Conservation (phyloP, 2,888 invertebrate genomes). For the Ceraclea dissimilis region DNA sequence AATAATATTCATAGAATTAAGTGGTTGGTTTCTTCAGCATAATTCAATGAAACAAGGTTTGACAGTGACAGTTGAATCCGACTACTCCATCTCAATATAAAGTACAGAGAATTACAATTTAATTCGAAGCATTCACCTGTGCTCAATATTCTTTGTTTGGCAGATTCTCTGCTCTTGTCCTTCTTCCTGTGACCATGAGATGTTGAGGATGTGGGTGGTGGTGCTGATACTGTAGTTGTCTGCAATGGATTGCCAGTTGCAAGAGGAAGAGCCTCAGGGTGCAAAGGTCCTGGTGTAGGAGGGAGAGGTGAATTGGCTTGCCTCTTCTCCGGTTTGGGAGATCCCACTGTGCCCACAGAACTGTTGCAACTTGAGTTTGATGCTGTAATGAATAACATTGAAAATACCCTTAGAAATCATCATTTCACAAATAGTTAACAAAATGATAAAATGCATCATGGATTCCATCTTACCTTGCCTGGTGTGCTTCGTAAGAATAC, state of each 20-base stretch:
- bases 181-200: conserved; percentile 13
- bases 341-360: conserved; percentile 68
- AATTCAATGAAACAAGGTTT: too few species aligned
- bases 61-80: too few species aligned
- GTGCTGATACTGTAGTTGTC: neutral
- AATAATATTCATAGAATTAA: conserved; percentile 6
- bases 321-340: conserved; percentile 83
- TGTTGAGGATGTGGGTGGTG: neutral
- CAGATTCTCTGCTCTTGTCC: conserved; percentile 12
- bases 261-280: neutral
- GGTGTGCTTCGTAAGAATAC: conserved; percentile 36
- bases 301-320: conserved; percentile 85
- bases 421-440: too few species aligned
- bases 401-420: too few species aligned
- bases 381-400: conserved; percentile 36
- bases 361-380: conserved; percentile 67
- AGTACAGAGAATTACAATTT: too few species aligned
- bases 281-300: conserved; percentile 55
- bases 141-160: conserved; percentile 43
- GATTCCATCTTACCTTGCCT: conserved; percentile 38
- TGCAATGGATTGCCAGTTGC: neutral
- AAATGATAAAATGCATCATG: too few species aligned
- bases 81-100: too few species aligned
- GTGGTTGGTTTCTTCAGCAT: too few species aligned
- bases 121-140: conserved; percentile 32